Evolutionary conservation across 2,797 vertebrate species (phyloP).

Genomic region (Pseudocheirus occidentalis): DNA sequence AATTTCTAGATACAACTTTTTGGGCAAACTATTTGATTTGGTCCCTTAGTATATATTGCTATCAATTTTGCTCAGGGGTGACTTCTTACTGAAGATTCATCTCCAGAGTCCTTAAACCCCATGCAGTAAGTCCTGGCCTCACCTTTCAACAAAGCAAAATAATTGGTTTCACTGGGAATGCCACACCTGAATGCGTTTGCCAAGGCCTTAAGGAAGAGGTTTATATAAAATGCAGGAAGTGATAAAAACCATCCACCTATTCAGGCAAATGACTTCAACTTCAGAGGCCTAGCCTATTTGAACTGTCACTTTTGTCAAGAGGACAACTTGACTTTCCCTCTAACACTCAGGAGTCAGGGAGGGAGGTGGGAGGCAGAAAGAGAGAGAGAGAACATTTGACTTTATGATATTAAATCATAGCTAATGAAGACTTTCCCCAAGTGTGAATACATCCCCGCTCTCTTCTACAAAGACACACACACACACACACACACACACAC

Average conservation of each 20-base stretch:
- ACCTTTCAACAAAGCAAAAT: slow-evolving; percentile 28
- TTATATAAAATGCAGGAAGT: background rate
- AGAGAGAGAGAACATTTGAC: slow-evolving; percentile 2
- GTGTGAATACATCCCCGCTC: slow-evolving; percentile 32
- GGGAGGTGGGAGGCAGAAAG: background rate
- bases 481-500: too few relatives aligned
- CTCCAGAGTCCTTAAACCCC: slow-evolving; percentile 35
- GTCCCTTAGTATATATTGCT: background rate
- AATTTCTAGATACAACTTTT: background rate
- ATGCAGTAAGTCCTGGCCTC: background rate
- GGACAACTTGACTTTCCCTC: background rate
- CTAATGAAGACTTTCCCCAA: slow-evolving; percentile 10
- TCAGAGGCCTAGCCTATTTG: background rate
- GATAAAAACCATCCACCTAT: background rate
- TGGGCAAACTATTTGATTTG: slow-evolving; percentile 25
- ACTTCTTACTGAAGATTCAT: slow-evolving; percentile 33
- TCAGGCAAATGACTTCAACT: background rate
- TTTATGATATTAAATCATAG: slow-evolving; percentile 27
- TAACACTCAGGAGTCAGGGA: background rate
- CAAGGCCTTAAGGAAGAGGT: slow-evolving; percentile 36
- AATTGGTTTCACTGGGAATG: slow-evolving; percentile 69
- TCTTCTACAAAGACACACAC: background rate
- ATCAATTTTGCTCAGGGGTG: background rate
- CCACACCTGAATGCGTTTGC: slow-evolving; percentile 19
- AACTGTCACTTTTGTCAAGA: background rate